Percentiles rank a stretch among this genome's conserved stretches.
These are phyloP conservation scores for Cantharis lateralis DNA, from an alignment of 2,888 invertebrate genomes.

Conservation along the genomic window DNA sequence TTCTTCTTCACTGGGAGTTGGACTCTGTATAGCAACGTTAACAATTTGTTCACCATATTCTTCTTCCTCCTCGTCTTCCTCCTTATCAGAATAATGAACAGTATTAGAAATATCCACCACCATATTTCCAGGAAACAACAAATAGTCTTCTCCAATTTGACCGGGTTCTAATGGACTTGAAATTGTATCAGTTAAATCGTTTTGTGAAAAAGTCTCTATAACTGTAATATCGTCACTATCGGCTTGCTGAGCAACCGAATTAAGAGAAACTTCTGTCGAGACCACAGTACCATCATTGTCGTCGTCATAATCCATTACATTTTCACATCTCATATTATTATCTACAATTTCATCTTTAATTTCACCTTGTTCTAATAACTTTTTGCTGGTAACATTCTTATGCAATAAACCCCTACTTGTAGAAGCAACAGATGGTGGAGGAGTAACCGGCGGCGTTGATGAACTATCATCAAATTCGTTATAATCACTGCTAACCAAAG, in stretches of 20 bases:
- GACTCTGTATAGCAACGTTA: constrained; percentile 52
- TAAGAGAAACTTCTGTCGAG: constrained; percentile 63
- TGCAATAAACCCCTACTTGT: constrained; percentile 39
- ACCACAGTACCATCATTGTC: constrained; percentile 63
- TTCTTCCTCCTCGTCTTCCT: constrained; percentile 46
- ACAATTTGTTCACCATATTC: constrained; percentile 46
- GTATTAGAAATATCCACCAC: constrained; percentile 63
- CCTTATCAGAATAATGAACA: constrained; percentile 61
- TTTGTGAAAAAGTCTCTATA: constrained; percentile 61
- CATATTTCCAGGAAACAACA: constrained; percentile 66
- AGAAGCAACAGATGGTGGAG: constrained; percentile 47
- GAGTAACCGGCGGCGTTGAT: constrained; percentile 62
- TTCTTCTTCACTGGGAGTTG: constrained; percentile 55
- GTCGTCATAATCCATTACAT: constrained; percentile 64
- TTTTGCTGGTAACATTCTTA: constrained; percentile 41
- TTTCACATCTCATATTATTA: constrained; percentile 57
- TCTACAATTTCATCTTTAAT: constrained; percentile 46
- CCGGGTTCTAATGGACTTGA: constrained; percentile 65
- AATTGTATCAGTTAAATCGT: constrained; percentile 62
- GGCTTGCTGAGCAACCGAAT: constrained; percentile 62
- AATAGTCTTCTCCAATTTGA: constrained; percentile 64
- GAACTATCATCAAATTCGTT: constrained; percentile 65
- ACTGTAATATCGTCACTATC: constrained; percentile 64
- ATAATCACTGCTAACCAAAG: constrained; percentile 63
- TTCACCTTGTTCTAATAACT: constrained; percentile 38